A percentile compares a stretch with the other conserved stretches of the same genome.
These are phyloP conservation scores for cattle (Bos taurus) DNA, from an alignment of 2,113 vertebrate species.

Conservation along the genomic window ARS-UCD2.0 NC_037331.1:3476501-3477000, in stretches of 20 bases:
- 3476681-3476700: background rate
- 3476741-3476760: background rate
- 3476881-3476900: background rate
- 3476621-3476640: background rate
- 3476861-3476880: background rate
- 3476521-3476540: rapidly evolving
- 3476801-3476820: background rate
- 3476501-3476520: background rate
- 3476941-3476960: background rate
- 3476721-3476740: background rate
- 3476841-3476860: constrained; percentile 8
- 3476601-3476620: background rate
- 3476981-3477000: background rate
- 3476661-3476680: background rate
- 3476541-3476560: too few relatives aligned
- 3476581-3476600: background rate
- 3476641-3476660: background rate
- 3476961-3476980: background rate
- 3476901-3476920: background rate
- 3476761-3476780: background rate
- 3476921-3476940: background rate
- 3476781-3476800: background rate
- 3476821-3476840: constrained; percentile 15
- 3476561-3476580: background rate
- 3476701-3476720: background rate